Evolutionary conservation across 1,140 invertebrate species (phyloP).

Genomic region (Bradysia coprophila): DNA sequence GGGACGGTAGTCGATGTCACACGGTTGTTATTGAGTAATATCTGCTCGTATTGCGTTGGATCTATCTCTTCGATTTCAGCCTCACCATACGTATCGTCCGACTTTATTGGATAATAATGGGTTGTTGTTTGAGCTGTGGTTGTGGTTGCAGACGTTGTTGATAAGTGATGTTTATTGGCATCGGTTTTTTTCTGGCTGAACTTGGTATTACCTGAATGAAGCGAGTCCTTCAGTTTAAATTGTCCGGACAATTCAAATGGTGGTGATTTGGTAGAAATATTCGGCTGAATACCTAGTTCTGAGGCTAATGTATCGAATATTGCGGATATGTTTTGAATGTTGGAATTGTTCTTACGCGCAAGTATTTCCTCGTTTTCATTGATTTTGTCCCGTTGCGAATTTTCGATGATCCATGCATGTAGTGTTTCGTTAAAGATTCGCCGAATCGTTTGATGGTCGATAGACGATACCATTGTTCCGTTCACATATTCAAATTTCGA

Average conservation of each 20-base stretch:
- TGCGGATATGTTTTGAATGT: conserved; percentile 21
- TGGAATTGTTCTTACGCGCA: conserved; percentile 21
- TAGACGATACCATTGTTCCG: conserved; percentile 9
- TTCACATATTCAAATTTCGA: conserved; percentile 23
- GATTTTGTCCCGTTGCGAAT: conserved; percentile 7
- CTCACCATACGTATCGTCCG: conserved; percentile 16
- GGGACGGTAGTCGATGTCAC: conserved; percentile 13
- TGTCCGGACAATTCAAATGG: conserved; percentile 13
- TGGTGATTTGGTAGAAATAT: conserved; percentile 15
- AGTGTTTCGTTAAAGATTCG: conserved; percentile 21
- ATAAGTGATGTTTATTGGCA: neutral
- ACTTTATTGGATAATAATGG: conserved; percentile 8
- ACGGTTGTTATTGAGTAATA: conserved; percentile 8
- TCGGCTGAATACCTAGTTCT: conserved; percentile 20
- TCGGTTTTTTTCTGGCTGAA: neutral
- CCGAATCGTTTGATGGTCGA: conserved; percentile 12
- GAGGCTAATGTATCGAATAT: conserved; percentile 23
- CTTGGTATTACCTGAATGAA: neutral
- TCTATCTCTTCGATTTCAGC: conserved; percentile 22
- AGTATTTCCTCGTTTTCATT: neutral
- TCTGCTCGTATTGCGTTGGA: conserved; percentile 21
- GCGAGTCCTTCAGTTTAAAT: conserved; percentile 15
- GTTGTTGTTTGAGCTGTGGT: neutral
- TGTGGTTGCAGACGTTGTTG: neutral
- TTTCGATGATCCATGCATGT: conserved; percentile 22